Conservation (phyloP, 2,888 invertebrate species). For the Eupithecia exiguata region DNA sequence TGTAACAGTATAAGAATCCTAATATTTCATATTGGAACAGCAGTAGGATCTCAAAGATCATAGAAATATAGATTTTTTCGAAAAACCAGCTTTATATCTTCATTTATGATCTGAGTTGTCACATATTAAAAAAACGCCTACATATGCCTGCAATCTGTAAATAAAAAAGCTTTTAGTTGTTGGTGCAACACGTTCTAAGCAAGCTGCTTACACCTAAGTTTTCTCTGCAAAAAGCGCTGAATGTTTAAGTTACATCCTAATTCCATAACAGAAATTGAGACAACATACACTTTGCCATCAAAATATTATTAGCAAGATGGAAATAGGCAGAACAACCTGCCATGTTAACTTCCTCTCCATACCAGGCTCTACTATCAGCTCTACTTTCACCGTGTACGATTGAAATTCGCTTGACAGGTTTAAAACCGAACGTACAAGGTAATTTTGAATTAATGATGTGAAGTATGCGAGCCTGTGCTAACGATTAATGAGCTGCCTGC, state of each 20-base stretch:
- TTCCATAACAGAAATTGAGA: not conserved
- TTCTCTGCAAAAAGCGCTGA: not conserved
- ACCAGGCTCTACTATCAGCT: not conserved
- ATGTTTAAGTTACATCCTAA: not conserved
- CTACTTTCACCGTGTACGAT: not conserved
- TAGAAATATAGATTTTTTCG: too few species aligned
- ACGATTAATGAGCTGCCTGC: constrained; percentile 5
- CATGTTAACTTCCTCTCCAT: not conserved
- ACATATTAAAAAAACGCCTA: too few species aligned
- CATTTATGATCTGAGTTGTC: too few species aligned
- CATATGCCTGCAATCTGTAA: not conserved
- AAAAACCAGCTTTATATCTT: too few species aligned
- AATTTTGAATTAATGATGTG: constrained; percentile 25
- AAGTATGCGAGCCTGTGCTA: constrained; percentile 24
- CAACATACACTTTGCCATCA: not conserved
- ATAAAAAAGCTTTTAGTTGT: not conserved
- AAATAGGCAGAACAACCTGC: not conserved
- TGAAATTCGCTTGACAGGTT: constrained; percentile 3
- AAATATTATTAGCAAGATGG: not conserved
- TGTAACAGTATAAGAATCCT: too few species aligned
- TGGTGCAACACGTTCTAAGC: not conserved
- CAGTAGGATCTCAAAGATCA: too few species aligned
- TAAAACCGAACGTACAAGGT: constrained; percentile 2
- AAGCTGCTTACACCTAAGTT: not conserved
- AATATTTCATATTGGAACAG: too few species aligned